phyloP scores from a whole-genome alignment of 1,140 invertebrate species.

The Copidosoma floridanum region DNA sequence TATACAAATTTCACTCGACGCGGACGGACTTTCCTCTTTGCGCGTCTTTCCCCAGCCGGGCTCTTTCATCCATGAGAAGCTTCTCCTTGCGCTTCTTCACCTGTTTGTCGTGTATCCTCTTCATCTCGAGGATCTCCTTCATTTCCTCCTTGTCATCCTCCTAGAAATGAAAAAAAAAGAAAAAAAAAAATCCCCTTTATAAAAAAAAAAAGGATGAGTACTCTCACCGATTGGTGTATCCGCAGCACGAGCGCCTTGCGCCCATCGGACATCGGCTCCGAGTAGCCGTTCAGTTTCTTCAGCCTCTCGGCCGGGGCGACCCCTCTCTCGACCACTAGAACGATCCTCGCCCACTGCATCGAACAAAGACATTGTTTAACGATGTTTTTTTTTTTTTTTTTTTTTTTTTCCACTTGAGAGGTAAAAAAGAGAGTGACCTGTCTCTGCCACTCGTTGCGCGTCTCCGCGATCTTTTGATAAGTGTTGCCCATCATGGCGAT shows the following conservation, averaged over 20 bases:
- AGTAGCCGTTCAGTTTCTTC: conserved; percentile 84
- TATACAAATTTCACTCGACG: too few relatives aligned
- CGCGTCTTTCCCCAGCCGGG: too few relatives aligned
- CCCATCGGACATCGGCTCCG: conserved; percentile 93
- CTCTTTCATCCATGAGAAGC: too few relatives aligned
- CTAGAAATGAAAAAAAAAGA: conserved; percentile 57
- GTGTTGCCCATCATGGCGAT: conserved; percentile 99
- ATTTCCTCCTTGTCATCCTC: conserved; percentile 90
- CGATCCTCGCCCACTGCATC: conserved; percentile 90
- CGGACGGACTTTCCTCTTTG: too few relatives aligned
- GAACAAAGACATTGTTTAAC: neutral
- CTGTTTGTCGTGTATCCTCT: conserved; percentile 75
- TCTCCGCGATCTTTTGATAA: conserved; percentile 96
- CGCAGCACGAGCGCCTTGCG: conserved; percentile 82
- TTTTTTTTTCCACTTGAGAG: too few relatives aligned
- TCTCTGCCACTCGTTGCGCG: conserved; percentile 96
- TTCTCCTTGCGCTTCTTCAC: conserved; percentile 64
- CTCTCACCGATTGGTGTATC: conserved; percentile 74
- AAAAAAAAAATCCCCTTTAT: conserved; percentile 16
- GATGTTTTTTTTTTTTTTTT: neutral
- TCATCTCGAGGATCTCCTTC: conserved; percentile 90
- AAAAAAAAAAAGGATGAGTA: neutral
- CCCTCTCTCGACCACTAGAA: conserved; percentile 93
- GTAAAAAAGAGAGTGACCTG: conserved; percentile 70
- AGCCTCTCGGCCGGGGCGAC: conserved; percentile 83